Conservation (phyloP, 2,797 vertebrate genomes). For the Squalus acanthias region DNA sequence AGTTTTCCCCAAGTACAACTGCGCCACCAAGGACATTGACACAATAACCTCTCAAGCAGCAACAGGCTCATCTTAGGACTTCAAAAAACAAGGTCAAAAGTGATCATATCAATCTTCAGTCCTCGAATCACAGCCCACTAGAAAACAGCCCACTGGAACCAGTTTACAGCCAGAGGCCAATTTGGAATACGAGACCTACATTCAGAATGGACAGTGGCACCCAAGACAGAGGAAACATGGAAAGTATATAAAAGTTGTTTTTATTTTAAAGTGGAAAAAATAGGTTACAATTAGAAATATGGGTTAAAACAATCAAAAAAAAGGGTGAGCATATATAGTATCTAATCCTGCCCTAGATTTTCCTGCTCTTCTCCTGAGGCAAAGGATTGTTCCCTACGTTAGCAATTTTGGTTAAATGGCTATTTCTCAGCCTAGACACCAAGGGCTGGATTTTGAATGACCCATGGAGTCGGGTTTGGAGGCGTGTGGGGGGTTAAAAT, state of each 20-base stretch:
- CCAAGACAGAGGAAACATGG: neutral
- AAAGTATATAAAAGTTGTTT: neutral
- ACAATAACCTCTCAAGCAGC: neutral
- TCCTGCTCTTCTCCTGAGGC: neutral
- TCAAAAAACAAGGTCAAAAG: neutral
- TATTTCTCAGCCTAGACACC: no score
- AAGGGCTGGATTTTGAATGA: no score
- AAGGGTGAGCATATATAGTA: neutral
- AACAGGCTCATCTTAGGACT: neutral
- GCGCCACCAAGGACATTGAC: neutral
- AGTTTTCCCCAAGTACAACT: neutral
- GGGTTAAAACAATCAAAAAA: neutral
- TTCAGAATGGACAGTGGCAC: neutral
- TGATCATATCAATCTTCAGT: neutral
- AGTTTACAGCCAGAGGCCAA: neutral
- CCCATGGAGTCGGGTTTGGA: no score
- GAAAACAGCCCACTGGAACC: neutral
- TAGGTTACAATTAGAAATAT: neutral
- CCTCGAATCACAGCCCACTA: neutral
- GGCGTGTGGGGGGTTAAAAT: no score
- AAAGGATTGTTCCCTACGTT: neutral
- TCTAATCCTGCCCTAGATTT: neutral
- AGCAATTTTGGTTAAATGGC: neutral
- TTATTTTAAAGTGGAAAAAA: neutral
- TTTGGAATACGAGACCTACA: neutral